These are phyloP conservation scores for Danionella dracula DNA, from an alignment of 2,797 vertebrate genomes.

Conservation along the genomic window DNA sequence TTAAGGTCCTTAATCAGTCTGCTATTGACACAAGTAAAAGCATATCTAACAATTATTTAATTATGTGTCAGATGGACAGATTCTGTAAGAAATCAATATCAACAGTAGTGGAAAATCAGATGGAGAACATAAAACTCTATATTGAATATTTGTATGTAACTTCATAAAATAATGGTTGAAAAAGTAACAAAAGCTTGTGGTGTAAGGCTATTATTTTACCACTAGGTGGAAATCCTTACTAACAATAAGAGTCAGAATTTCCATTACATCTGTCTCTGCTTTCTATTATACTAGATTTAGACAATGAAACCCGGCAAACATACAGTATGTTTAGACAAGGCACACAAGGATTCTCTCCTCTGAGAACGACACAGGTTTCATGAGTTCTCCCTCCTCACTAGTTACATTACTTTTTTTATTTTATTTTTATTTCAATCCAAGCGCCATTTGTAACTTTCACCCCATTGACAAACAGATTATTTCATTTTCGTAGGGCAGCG, in stretches of 20 bases:
- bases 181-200: not conserved
- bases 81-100: too few relatives aligned
- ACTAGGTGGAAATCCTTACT: constrained; percentile 37
- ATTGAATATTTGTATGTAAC: too few relatives aligned
- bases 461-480: not conserved
- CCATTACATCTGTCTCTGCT: not conserved
- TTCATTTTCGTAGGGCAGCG: not conserved
- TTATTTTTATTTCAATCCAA: not conserved
- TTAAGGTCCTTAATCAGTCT: too few relatives aligned
- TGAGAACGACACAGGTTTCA: not conserved
- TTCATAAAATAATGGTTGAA: too few relatives aligned
- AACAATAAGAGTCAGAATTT: not conserved
- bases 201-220: not conserved
- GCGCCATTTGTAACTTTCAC: not conserved
- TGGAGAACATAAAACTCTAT: too few relatives aligned
- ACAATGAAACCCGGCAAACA: not conserved
- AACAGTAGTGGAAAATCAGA: too few relatives aligned
- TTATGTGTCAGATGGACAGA: too few relatives aligned
- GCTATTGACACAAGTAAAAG: too few relatives aligned
- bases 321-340: constrained; percentile 31
- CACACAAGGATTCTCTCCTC: not conserved
- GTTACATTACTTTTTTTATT: too few relatives aligned
- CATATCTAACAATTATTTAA: too few relatives aligned
- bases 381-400: not conserved
- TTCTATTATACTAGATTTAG: not conserved